A percentile compares a stretch with the other conserved stretches of the same genome.
These are phyloP conservation scores for Stenodera caucasica DNA, from an alignment of 2,888 invertebrate species.

Conservation along the genomic window DNA sequence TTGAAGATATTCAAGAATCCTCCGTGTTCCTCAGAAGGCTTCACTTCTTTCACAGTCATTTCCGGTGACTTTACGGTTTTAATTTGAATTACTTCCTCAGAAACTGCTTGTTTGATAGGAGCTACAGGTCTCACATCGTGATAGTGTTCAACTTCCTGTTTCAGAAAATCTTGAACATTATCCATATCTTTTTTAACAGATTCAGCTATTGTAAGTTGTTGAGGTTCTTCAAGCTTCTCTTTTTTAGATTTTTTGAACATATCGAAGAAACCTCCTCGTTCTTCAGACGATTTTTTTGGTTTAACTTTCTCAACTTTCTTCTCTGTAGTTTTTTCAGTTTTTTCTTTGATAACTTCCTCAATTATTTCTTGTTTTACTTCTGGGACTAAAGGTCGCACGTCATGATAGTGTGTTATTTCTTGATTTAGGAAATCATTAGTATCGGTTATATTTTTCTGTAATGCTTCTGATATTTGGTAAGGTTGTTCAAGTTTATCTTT, in stretches of 20 bases:
- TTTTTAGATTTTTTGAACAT: conserved; percentile 20
- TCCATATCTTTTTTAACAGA: conserved; percentile 35
- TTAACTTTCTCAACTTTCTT: background rate
- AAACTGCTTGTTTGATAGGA: background rate
- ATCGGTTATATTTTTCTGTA: conserved; percentile 31
- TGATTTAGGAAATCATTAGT: conserved; percentile 34
- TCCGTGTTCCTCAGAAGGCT: background rate
- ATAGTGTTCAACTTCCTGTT: conserved; percentile 42
- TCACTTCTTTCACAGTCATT: background rate
- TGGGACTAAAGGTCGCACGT: conserved; percentile 29
- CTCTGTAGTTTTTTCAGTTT: background rate
- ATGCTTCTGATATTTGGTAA: conserved; percentile 20
- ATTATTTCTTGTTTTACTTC: background rate
- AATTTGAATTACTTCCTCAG: background rate
- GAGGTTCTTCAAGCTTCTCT: conserved; percentile 12
- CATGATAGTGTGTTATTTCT: conserved; percentile 37
- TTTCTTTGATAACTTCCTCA: background rate
- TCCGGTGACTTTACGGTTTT: background rate
- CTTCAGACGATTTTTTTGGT: background rate
- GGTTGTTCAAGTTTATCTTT: conserved; percentile 15
- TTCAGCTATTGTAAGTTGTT: conserved; percentile 15
- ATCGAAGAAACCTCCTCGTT: conserved; percentile 7
- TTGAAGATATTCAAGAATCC: background rate
- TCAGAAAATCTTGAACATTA: conserved; percentile 40
- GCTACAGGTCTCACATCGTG: conserved; percentile 41